Evolutionary conservation across 2,113 vertebrate species (phyloP), one percentile per base, ranked within the genome.

Genomic region (Pao palembangensis): DNA sequence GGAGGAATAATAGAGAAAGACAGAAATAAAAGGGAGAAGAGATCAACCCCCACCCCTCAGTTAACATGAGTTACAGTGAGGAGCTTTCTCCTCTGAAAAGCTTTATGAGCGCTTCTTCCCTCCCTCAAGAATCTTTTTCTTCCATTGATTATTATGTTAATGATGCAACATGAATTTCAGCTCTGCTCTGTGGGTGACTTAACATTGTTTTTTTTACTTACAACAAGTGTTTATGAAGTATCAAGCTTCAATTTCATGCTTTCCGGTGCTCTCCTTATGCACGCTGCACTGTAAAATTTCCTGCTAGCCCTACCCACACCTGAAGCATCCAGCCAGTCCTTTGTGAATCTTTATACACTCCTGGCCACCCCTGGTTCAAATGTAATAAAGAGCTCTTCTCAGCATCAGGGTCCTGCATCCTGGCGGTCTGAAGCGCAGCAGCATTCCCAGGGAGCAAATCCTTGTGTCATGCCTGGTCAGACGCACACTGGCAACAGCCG

Each of bases 21-120:
- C 44, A 69, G 69, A 81, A 69, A 78, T 52, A 82, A 78, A 75
- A 49, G 49, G 89, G 86, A 41, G 53, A 66, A 58, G 51, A 85
- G 75, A 70, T 71, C 85, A 86, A 81, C 85, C 85, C 85, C 90
- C 85, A 87, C 80, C 85, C 88, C 38, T 84, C 88, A 92, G 91
- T 76, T 84, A 91, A 93, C 92, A 92, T 56, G 89, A 83, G 79
- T 80, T 91, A 91, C 87, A 88, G 91, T 85, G 78, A 38, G 51
- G 69, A 62, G 75, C 78, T 81, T 78, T 83, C 74, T 87, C 59
- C 81, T 79, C 86, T 73, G 41, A 61, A 58, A 58, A 67, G 62
- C 61, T 84, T 87, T 89, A 84, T 81, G 75, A 82, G 76, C 68
- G 76, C 70, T 51, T 56, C 14, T 79, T 72, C 67, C 71, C 79